Base-by-base conservation (phyloP, 2,797 vertebrate genomes). In the Hemibagrus guttatus region DNA sequence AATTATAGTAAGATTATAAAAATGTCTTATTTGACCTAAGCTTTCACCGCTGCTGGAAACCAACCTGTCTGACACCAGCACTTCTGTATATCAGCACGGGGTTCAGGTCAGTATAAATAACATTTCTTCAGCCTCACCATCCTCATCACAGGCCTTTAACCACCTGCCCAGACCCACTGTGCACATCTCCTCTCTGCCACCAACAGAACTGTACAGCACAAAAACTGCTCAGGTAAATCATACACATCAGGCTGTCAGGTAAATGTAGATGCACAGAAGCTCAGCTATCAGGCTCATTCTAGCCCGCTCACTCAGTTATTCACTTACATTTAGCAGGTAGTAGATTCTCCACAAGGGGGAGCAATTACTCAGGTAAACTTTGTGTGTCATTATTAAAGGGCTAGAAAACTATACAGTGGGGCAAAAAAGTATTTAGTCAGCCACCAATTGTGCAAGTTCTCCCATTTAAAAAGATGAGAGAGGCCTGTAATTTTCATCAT, bases 11-110 rank as follows among this genome's bases (percentile, higher is more conserved):
- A 42, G 28, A 23, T 3, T 31, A 23, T 19, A 64, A n/a, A n/a
- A n/a, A 64, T 42, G 13, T 81, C 0, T 83, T 86, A 31, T 85
- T 54, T 58, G 13, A 8, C 2, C 84, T 2, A 78, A 97, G 96
- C 92, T 95, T 74, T 95, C 96, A 61, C 95, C 95, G 35, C 93
- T 94, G 75, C 80, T 91, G 39, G 95, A 97, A 91, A 95, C 94
- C 19, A 92, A 75, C 52, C 91, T 94, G 86, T 95, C 90, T 61
- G 95, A 95, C 85, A 93, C 90, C 91, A 93, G 93, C 58, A 92
- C 89, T 2, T 90, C 91, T 16, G 93, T 95, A 89, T 93, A 92
- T 83, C 91, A 93, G 71, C 92, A 93, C 19, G 90, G 21, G 61
- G 59, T 21, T 64, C 52, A 13, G 17, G 88, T 94, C 89, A 74